Conservation (phyloP, 1,140 invertebrate species). For the Drosophila orena region DNA sequence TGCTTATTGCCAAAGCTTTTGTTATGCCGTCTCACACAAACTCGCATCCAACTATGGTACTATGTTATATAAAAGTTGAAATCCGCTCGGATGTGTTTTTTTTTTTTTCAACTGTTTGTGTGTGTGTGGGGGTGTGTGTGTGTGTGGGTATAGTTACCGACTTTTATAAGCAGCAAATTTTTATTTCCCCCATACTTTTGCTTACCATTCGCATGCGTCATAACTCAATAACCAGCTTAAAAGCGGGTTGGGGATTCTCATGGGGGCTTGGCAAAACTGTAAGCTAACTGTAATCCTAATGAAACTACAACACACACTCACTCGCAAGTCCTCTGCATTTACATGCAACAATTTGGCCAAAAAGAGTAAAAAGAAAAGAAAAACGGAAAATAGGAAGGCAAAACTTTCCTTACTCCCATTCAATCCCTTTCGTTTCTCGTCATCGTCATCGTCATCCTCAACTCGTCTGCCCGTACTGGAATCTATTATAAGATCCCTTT, state of each 20-base stretch:
- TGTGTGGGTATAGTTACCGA: conserved; percentile 60
- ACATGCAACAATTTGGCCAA: conserved; percentile 81
- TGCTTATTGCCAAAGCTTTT: conserved; percentile 75
- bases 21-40: conserved; percentile 60
- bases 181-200: conserved; percentile 65
- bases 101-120: not conserved
- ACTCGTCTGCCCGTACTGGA: conserved; percentile 74
- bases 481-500: conserved; percentile 83
- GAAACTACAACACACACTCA: conserved; percentile 77
- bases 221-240: conserved; percentile 78
- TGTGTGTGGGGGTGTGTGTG: conserved; percentile 15
- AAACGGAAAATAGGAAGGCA: conserved; percentile 1
- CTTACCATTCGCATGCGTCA: conserved; percentile 77
- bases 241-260: conserved; percentile 6
- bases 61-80: conserved; percentile 51
- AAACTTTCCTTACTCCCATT: conserved; percentile 26
- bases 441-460: conserved; percentile 47
- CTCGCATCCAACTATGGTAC: conserved; percentile 38
- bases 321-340: conserved; percentile 56
- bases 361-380: conserved; percentile 36
- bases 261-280: conserved; percentile 46
- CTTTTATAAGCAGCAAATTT: conserved; percentile 82
- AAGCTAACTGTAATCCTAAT: conserved; percentile 83
- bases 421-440: conserved; percentile 50
- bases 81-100: conserved; percentile 37